phyloP scores from a whole-genome alignment of 2,888 invertebrate species.

The Leptogaster cylindrica region DNA sequence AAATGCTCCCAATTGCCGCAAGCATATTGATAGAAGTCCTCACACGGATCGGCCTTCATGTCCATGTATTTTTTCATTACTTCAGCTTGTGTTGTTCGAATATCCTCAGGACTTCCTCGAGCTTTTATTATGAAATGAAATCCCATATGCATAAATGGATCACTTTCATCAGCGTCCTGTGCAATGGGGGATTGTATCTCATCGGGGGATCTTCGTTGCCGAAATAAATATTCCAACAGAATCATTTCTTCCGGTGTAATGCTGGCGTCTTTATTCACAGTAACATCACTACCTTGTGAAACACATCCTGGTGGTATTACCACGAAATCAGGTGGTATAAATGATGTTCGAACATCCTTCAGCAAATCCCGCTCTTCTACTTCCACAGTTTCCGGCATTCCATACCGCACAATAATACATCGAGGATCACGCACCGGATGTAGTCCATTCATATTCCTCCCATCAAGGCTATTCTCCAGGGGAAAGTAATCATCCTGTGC shows the following conservation, averaged over 20 bases:
- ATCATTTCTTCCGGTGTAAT: conserved; percentile 19
- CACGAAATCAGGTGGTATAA: conserved; percentile 66
- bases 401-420: conserved; percentile 56
- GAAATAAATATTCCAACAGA: conserved; percentile 12
- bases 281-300: conserved; percentile 43
- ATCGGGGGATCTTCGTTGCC: conserved; percentile 16
- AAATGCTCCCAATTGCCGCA: conserved; percentile 85
- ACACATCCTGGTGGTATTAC: conserved; percentile 61
- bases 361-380: conserved; percentile 68
- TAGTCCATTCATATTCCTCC: background rate
- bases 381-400: conserved; percentile 56
- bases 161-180: background rate
- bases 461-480: conserved; percentile 5
- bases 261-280: background rate
- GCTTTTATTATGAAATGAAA: conserved; percentile 68
- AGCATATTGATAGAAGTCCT: conserved; percentile 84
- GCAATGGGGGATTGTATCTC: background rate
- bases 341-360: conserved; percentile 70
- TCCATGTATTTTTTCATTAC: conserved; percentile 83
- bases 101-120: conserved; percentile 64
- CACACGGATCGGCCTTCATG: conserved; percentile 73
- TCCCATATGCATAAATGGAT: background rate
- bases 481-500: background rate
- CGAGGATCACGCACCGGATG: conserved; percentile 51
- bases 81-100: conserved; percentile 69